Percentiles rank a stretch among this genome's conserved stretches.
Conservation (phyloP, 2,113 vertebrate species). For the Romanogobio albipinnatus region DNA sequence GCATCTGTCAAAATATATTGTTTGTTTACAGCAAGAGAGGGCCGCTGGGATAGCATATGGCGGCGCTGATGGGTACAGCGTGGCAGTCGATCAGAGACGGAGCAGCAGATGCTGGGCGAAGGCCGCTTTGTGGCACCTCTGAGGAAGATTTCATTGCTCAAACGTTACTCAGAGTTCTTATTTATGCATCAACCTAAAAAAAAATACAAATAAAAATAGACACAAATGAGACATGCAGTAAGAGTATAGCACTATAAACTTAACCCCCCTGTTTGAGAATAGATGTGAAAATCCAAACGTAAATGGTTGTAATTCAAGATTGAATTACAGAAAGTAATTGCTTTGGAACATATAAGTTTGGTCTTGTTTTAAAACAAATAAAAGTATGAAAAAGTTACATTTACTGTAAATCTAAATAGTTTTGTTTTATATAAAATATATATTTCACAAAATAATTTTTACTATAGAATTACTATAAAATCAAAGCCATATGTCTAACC, state of each 20-base stretch:
- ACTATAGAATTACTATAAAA: too few relatives aligned
- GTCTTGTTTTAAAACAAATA: too few relatives aligned
- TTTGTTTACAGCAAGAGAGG: constrained; percentile 32
- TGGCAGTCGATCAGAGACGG: constrained; percentile 16
- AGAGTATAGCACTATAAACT: not conserved
- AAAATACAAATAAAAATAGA: not conserved
- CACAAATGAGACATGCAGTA: not conserved
- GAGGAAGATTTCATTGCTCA: not conserved
- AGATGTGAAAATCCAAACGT: too few relatives aligned
- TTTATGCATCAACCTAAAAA: not conserved
- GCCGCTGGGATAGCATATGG: constrained; percentile 26
- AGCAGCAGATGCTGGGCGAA: constrained; percentile 12
- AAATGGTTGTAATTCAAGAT: too few relatives aligned
- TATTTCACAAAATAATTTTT: too few relatives aligned
- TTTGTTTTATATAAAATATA: too few relatives aligned
- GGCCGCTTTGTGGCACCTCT: constrained; percentile 14
- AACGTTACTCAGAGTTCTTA: not conserved
- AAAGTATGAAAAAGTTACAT: too few relatives aligned
- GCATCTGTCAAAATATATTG: constrained; percentile 46
- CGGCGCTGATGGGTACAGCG: constrained; percentile 25
- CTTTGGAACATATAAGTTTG: too few relatives aligned
- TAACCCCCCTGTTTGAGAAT: not conserved
- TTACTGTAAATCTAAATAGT: too few relatives aligned
- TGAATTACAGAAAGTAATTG: too few relatives aligned
- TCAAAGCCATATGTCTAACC: too few relatives aligned